Evolutionary conservation across 1,140 invertebrate species (phyloP).

Genomic region (Hydropsyche tenuis): DNA sequence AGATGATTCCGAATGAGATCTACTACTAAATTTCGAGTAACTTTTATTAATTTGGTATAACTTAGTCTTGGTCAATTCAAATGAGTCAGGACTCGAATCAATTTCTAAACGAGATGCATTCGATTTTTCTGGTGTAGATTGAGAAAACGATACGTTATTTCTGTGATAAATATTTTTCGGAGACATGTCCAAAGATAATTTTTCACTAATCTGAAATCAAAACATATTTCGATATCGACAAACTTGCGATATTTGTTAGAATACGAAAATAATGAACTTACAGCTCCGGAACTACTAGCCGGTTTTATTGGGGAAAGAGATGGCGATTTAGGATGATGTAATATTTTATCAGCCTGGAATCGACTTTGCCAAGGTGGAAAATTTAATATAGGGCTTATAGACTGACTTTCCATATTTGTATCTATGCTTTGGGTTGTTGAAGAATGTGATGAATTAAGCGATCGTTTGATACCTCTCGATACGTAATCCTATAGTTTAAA

Average conservation of each 20-base stretch:
- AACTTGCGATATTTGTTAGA: not conserved
- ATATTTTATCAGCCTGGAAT: conserved; percentile 13
- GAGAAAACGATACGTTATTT: conserved; percentile 43
- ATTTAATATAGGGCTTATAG: conserved; percentile 24
- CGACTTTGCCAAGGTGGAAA: not conserved
- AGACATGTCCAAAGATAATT: not conserved
- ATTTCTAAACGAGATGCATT: conserved; percentile 14
- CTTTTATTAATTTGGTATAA: conserved; percentile 11
- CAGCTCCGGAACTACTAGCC: not conserved
- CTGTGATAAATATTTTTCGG: conserved; percentile 23
- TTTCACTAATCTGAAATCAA: not conserved
- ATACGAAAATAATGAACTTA: conserved; percentile 8
- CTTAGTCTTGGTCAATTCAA: conserved; percentile 23
- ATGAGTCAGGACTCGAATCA: conserved; percentile 35
- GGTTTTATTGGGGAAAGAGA: conserved; percentile 45
- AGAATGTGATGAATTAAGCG: conserved; percentile 10
- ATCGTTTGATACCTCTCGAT: conserved; percentile 15
- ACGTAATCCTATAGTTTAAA: not conserved
- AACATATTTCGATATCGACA: not conserved
- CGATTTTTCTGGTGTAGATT: conserved; percentile 48
- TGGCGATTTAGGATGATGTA: conserved; percentile 40
- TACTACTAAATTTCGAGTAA: conserved; percentile 10
- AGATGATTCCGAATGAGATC: conserved; percentile 41
- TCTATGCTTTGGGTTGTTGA: not conserved
- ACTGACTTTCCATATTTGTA: not conserved